Evolutionary conservation across 2,113 vertebrate species (phyloP).

Genomic region (Dasyurus viverrinus): DNA sequence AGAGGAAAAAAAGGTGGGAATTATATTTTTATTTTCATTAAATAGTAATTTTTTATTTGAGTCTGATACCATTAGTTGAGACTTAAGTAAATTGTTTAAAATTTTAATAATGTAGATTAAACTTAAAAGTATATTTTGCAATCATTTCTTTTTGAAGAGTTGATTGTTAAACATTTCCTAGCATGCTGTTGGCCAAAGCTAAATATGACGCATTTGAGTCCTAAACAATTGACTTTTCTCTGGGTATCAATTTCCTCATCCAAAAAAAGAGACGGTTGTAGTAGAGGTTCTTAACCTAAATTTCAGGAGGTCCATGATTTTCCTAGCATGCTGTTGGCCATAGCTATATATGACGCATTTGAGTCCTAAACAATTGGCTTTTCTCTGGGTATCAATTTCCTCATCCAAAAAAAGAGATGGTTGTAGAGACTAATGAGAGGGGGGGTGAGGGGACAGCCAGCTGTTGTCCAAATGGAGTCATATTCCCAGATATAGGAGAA

Average conservation of each 20-base stretch:
- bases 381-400: neutral
- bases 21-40: neutral
- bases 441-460: too few species aligned
- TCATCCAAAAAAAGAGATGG: neutral
- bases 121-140: neutral
- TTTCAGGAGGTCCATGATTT: neutral
- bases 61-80: neutral
- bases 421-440: too few species aligned
- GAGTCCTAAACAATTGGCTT: neutral
- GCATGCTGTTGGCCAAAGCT: neutral
- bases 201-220: neutral
- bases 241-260: neutral
- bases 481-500: too few species aligned
- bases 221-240: neutral
- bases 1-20: neutral
- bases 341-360: neutral
- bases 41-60: neutral
- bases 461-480: too few species aligned
- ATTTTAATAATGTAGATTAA: neutral
- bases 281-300: neutral
- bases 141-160: neutral
- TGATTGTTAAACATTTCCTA: neutral
- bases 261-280: neutral
- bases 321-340: neutral
- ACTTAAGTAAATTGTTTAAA: neutral